Conservation (phyloP, 2,888 invertebrate genomes). For the Cephus spinipes region DNA sequence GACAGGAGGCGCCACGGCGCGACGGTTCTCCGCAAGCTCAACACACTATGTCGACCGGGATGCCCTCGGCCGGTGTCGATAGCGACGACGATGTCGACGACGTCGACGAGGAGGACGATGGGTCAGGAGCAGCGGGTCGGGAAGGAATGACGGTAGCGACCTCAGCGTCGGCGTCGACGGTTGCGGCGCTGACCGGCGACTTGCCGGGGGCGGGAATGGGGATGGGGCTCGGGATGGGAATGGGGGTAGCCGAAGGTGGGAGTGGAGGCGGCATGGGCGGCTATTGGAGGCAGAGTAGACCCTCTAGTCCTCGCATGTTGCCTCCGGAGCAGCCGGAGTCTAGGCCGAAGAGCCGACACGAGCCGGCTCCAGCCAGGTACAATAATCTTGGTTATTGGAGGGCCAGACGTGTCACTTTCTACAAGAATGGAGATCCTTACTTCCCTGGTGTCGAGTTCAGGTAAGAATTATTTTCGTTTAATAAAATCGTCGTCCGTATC, state of each 20-base stretch:
- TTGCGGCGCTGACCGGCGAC: constrained; percentile 49
- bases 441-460: constrained; percentile 90
- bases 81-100: constrained; percentile 37
- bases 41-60: constrained; percentile 37
- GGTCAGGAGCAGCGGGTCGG: constrained; percentile 35
- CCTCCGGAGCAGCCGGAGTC: constrained; percentile 69
- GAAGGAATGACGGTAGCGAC: constrained; percentile 32
- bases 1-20: constrained; percentile 67
- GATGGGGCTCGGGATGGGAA: constrained; percentile 31
- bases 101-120: constrained; percentile 44
- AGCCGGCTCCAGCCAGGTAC: constrained; percentile 71
- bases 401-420: constrained; percentile 88
- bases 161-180: constrained; percentile 45
- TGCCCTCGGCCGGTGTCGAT: constrained; percentile 40
- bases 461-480: constrained; percentile 31
- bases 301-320: constrained; percentile 70
- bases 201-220: constrained; percentile 38
- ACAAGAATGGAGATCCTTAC: constrained; percentile 93
- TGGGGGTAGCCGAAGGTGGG: constrained; percentile 42
- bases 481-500: too few relatives aligned
- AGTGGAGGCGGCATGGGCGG: constrained; percentile 68
- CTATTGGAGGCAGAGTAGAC: constrained; percentile 68
- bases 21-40: constrained; percentile 60
- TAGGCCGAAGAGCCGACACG: constrained; percentile 72
- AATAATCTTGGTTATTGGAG: constrained; percentile 89